Evolutionary conservation across 2,888 invertebrate species (phyloP).

Genomic region (Mantis religiosa): DNA sequence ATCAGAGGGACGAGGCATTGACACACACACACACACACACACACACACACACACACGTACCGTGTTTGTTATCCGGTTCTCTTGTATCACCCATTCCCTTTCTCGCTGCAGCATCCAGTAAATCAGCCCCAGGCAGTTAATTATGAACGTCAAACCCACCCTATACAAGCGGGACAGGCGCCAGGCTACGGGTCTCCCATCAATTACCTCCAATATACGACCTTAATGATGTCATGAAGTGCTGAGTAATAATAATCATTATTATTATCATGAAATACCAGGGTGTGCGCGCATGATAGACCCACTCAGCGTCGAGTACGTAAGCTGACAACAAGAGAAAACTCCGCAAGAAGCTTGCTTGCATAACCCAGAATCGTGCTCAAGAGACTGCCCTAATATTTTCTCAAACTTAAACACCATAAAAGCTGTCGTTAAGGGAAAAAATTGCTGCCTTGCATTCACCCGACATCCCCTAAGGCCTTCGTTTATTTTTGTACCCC

Average conservation of each 20-base stretch:
- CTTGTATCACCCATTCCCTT: background rate
- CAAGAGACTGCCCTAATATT: no score
- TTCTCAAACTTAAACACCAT: no score
- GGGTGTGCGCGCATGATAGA: background rate
- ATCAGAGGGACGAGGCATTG: background rate
- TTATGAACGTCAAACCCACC: conserved; percentile 4
- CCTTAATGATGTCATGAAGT: conserved; percentile 5
- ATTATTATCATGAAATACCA: background rate
- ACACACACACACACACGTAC: background rate
- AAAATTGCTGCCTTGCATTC: no score
- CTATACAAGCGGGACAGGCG: background rate
- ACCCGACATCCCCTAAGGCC: no score
- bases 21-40: background rate
- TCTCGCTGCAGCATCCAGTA: background rate
- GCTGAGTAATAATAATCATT: conserved; percentile 3
- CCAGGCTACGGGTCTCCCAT: background rate
- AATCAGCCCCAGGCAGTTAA: background rate
- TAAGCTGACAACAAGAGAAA: background rate
- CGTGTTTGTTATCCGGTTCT: background rate
- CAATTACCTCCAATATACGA: conserved; percentile 12
- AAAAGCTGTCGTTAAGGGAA: no score
- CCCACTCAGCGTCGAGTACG: background rate
- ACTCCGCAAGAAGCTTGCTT: background rate
- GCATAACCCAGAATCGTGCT: no score
- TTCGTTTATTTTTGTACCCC: no score